phyloP scores from a whole-genome alignment of 2,113 vertebrate species.

The Meles meles region DNA sequence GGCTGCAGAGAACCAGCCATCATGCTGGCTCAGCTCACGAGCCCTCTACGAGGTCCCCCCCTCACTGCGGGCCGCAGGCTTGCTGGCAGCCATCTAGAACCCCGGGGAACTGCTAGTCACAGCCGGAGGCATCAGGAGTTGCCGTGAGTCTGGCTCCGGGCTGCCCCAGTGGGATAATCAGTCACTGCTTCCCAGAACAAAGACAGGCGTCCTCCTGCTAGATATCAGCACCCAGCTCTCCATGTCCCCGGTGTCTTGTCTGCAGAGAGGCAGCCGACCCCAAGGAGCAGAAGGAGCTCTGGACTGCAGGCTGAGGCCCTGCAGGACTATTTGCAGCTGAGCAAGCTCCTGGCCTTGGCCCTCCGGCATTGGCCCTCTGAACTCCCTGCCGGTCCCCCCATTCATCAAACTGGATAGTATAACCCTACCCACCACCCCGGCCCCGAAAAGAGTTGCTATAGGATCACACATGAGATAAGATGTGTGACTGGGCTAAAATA shows the following conservation, averaged over 20 bases:
- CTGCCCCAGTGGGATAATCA: neutral
- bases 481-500: neutral
- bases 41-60: neutral
- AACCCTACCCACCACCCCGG: neutral
- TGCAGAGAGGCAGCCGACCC: neutral
- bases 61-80: neutral
- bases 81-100: neutral
- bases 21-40: neutral
- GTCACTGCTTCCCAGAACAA: neutral
- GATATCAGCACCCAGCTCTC: neutral
- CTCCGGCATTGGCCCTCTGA: neutral
- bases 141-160: neutral
- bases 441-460: neutral
- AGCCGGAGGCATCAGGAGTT: neutral
- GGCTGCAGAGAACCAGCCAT: neutral
- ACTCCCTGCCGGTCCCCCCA: neutral
- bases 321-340: neutral
- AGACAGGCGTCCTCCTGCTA: neutral
- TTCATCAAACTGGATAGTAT: neutral
- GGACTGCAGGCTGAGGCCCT: neutral
- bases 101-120: rapidly evolving
- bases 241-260: neutral
- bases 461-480: neutral
- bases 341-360: neutral
- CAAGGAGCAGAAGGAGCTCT: neutral